These are phyloP conservation scores for Thymelicus lineola DNA, from an alignment of 2,888 invertebrate genomes.

Conservation along the genomic window DNA sequence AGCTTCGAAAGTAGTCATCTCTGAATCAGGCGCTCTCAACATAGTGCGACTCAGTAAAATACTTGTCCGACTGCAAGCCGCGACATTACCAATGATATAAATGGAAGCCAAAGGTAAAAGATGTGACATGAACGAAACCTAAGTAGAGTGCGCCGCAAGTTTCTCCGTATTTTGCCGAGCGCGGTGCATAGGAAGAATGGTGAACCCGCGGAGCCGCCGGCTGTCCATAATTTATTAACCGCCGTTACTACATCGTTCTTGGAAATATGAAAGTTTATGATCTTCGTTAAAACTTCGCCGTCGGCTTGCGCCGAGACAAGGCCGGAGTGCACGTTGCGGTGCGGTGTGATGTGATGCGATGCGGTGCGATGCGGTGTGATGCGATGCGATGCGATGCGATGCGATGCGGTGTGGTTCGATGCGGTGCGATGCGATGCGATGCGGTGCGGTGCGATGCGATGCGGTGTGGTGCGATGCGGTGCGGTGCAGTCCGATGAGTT, in stretches of 20 bases:
- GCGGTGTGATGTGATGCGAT: not conserved
- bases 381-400: too few relatives aligned
- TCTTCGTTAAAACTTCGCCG: constrained; percentile 33
- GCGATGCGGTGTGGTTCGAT: too few relatives aligned
- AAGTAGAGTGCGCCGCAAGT: not conserved
- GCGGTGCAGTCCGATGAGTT: too few relatives aligned
- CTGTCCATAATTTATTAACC: constrained; percentile 34
- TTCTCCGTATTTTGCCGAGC: not conserved
- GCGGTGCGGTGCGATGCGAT: too few relatives aligned
- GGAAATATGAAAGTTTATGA: constrained; percentile 31
- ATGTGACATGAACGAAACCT: not conserved
- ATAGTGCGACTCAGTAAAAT: too few relatives aligned
- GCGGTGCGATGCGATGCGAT: too few relatives aligned
- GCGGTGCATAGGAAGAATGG: not conserved
- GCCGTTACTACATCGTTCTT: constrained; percentile 11
- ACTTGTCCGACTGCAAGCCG: too few relatives aligned
- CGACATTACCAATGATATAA: not conserved
- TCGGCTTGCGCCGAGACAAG: constrained; percentile 36
- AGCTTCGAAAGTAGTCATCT: too few relatives aligned
- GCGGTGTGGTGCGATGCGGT: too few relatives aligned
- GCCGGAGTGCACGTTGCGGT: constrained; percentile 17
- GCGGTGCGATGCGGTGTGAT: too few relatives aligned
- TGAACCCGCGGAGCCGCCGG: not conserved
- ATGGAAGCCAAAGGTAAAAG: not conserved
- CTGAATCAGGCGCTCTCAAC: too few relatives aligned